These are phyloP conservation scores for Dromiciops gliroides DNA, from an alignment of 2,113 vertebrate genomes.

Conservation along the genomic window DNA sequence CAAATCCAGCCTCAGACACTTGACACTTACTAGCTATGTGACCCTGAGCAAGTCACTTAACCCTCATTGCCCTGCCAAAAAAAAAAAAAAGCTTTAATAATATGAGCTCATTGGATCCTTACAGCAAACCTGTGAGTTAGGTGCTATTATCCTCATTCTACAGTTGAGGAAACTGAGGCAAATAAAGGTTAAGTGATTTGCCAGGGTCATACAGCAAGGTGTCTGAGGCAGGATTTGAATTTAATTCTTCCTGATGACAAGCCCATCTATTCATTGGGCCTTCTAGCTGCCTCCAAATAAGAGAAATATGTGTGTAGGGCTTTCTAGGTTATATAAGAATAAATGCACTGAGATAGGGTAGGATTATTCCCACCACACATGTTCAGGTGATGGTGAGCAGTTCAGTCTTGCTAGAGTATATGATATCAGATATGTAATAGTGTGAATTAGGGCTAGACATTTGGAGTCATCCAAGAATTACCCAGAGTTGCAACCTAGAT, in stretches of 20 bases:
- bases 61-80: no score
- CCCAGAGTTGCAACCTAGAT: no score
- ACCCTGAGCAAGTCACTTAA: no score
- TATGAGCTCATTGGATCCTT: no score
- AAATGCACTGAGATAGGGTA: no score
- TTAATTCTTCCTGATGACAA: neutral
- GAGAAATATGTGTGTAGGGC: neutral
- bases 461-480: neutral
- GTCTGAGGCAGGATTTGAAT: neutral
- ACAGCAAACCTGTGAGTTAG: no score
- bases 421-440: neutral
- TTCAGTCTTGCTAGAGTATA: neutral
- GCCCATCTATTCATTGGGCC: no score
- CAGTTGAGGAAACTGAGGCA: neutral
- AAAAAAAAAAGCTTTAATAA: no score
- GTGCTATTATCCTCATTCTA: neutral
- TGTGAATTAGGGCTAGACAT: neutral
- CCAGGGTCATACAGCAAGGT: neutral
- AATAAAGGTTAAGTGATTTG: neutral
- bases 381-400: neutral
- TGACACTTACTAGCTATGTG: no score
- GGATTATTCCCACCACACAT: neutral
- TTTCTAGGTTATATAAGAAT: neutral
- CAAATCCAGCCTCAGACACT: no score
- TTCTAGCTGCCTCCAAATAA: neutral